A percentile compares a stretch with the other conserved stretches of the same genome.
Conservation (phyloP, 2,888 invertebrate species). For the Ormyrus thymus region DNA sequence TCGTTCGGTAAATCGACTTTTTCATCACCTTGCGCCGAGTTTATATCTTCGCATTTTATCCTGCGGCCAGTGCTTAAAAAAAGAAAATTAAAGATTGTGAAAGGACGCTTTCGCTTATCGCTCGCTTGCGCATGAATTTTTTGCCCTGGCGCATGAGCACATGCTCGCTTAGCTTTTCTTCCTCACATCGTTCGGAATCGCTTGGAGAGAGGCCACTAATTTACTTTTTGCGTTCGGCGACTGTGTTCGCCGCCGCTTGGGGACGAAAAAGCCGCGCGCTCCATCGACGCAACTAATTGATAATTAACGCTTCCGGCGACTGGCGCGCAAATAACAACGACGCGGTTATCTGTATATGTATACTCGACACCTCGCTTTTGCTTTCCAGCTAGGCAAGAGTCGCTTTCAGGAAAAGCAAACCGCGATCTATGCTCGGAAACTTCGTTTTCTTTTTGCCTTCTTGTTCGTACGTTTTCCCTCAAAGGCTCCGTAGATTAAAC, state of each 20-base stretch:
- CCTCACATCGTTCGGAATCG: slow-evolving; percentile 12
- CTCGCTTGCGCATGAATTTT: background rate
- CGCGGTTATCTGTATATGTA: too few species aligned
- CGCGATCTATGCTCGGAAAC: too few species aligned
- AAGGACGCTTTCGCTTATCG: background rate
- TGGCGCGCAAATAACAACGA: slow-evolving; percentile 14
- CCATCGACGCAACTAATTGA: slow-evolving; percentile 43
- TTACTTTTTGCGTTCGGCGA: slow-evolving; percentile 1
- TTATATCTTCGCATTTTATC: background rate
- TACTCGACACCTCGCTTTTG: too few species aligned
- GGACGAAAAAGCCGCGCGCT: slow-evolving; percentile 13
- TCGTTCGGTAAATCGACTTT: slow-evolving; percentile 25
- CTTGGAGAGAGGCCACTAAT: slow-evolving; percentile 21
- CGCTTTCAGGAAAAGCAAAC: too few species aligned
- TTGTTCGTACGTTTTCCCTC: background rate
- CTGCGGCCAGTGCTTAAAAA: background rate
- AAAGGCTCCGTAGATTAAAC: too few species aligned
- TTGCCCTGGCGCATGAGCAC: background rate
- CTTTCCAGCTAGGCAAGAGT: too few species aligned
- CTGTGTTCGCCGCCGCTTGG: background rate
- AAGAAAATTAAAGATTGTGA: background rate
- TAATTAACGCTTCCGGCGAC: slow-evolving; percentile 36
- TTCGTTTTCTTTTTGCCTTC: background rate
- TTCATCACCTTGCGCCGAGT: background rate
- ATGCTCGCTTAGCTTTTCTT: background rate